Evolutionary conservation across 1,140 invertebrate species (phyloP).

Genomic region (Lepidurus couesii): DNA sequence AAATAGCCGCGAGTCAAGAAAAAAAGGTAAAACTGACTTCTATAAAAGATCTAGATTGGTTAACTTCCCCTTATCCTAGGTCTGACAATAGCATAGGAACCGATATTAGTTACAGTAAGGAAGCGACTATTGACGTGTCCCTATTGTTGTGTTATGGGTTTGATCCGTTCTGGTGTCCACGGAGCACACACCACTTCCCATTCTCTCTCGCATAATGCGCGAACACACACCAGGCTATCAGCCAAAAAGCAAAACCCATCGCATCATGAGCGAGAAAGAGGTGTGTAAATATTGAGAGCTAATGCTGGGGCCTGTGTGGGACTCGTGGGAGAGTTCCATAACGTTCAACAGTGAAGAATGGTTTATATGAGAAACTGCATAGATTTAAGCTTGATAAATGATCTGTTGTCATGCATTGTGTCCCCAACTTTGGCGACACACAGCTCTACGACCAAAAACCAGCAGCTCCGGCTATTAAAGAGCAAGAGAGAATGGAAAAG

Average conservation of each 20-base stretch:
- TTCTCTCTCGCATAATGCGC: not conserved
- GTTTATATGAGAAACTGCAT: conserved; percentile 16
- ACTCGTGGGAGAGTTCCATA: conserved; percentile 9
- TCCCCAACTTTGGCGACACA: conserved; percentile 2
- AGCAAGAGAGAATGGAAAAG: conserved; percentile 2
- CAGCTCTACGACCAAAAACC: not conserved
- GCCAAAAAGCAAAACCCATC: not conserved
- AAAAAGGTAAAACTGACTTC: not conserved
- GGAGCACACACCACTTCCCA: not conserved
- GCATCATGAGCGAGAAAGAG: not conserved
- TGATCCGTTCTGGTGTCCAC: conserved; percentile 17
- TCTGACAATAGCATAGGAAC: not conserved
- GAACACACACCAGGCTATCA: not conserved
- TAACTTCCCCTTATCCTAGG: not conserved
- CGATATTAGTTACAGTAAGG: not conserved
- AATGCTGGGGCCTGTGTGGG: not conserved
- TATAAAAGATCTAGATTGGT: conserved; percentile 2
- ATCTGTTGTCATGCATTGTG: conserved; percentile 19
- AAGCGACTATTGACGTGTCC: not conserved
- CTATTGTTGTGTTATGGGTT: not conserved
- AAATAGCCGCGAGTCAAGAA: not conserved
- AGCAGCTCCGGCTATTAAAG: not conserved
- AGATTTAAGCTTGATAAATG: conserved; percentile 22
- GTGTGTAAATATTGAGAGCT: not conserved
- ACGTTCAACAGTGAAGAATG: not conserved